These are phyloP conservation scores for Lethrus apterus DNA, from an alignment of 1,140 invertebrate species.

Conservation along the genomic window DNA sequence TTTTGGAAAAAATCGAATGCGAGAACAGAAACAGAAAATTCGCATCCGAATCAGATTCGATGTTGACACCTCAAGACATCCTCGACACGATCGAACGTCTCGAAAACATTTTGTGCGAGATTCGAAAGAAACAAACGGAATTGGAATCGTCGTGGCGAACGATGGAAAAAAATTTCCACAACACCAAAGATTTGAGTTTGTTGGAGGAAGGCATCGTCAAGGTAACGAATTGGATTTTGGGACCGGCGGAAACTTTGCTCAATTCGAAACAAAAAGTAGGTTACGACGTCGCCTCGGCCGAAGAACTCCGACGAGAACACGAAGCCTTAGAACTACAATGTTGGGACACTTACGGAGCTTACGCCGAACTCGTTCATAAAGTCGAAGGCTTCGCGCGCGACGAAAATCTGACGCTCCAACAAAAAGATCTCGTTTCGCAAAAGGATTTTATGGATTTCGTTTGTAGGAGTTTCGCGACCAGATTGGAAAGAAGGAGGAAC, in stretches of 20 bases:
- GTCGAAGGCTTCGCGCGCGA: slow-evolving; percentile 50
- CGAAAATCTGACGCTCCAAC: slow-evolving; percentile 42
- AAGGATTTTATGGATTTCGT: slow-evolving; percentile 75
- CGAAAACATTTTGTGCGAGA: slow-evolving; percentile 48
- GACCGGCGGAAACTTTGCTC: slow-evolving; percentile 63
- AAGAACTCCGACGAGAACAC: slow-evolving; percentile 61
- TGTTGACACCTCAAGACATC: slow-evolving; percentile 50
- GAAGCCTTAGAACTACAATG: slow-evolving; percentile 71
- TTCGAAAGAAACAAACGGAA: slow-evolving; percentile 53
- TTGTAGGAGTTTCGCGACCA: slow-evolving; percentile 65
- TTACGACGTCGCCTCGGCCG: slow-evolving; percentile 61
- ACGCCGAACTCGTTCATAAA: slow-evolving; percentile 66
- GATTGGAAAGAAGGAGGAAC: slow-evolving; percentile 66
- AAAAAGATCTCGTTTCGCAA: slow-evolving; percentile 54
- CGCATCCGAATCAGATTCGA: slow-evolving; percentile 37
- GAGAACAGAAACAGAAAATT: slow-evolving; percentile 37
- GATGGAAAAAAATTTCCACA: slow-evolving; percentile 51
- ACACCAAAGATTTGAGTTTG: slow-evolving; percentile 51
- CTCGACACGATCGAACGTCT: slow-evolving; percentile 52
- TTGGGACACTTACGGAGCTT: slow-evolving; percentile 65
- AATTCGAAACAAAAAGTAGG: slow-evolving; percentile 64
- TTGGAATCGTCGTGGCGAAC: slow-evolving; percentile 54
- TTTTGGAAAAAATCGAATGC: slow-evolving; percentile 36
- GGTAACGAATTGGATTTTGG: slow-evolving; percentile 71
- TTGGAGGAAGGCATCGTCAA: slow-evolving; percentile 56